These are phyloP conservation scores for Nasonovia ribisnigri DNA, from an alignment of 2,888 invertebrate genomes.

Conservation along the genomic window DNA sequence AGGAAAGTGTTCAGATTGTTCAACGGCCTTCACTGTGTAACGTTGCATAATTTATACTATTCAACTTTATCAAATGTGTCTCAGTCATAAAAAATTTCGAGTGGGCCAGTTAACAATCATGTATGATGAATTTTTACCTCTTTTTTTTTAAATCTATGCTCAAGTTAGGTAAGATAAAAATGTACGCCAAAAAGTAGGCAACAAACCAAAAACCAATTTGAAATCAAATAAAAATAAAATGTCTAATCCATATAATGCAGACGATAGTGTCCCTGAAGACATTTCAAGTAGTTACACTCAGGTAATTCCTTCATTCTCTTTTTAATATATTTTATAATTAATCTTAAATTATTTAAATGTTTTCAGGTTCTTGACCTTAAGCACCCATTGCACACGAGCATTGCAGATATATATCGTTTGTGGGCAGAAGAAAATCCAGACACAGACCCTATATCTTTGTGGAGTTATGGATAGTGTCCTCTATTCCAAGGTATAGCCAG, in stretches of 20 bases:
- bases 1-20: slow-evolving; percentile 71
- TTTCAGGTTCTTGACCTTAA: slow-evolving; percentile 89
- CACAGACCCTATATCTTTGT: slow-evolving; percentile 79
- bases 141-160: slow-evolving; percentile 20
- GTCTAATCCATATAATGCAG: slow-evolving; percentile 71
- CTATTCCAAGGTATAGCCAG: slow-evolving; percentile 95
- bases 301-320: slow-evolving; percentile 72
- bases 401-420: slow-evolving; percentile 92
- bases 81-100: slow-evolving; percentile 92
- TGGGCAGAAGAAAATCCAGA: slow-evolving; percentile 83
- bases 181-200: slow-evolving; percentile 69
- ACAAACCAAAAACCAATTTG: slow-evolving; percentile 46
- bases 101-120: slow-evolving; percentile 84
- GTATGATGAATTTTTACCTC: slow-evolving; percentile 70
- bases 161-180: slow-evolving; percentile 32
- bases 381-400: slow-evolving; percentile 95
- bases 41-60: slow-evolving; percentile 96
- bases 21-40: slow-evolving; percentile 89
- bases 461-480: slow-evolving; percentile 97
- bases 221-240: slow-evolving; percentile 63
- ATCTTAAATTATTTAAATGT: slow-evolving; percentile 29
- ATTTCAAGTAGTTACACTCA: slow-evolving; percentile 80
- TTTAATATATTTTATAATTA: neutral
- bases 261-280: slow-evolving; percentile 76
- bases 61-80: slow-evolving; percentile 95